Percentiles rank a stretch among this genome's conserved stretches.
Evolutionary conservation across 2,888 invertebrate genomes (phyloP).

Genomic region (Drosophila phalerata): DNA sequence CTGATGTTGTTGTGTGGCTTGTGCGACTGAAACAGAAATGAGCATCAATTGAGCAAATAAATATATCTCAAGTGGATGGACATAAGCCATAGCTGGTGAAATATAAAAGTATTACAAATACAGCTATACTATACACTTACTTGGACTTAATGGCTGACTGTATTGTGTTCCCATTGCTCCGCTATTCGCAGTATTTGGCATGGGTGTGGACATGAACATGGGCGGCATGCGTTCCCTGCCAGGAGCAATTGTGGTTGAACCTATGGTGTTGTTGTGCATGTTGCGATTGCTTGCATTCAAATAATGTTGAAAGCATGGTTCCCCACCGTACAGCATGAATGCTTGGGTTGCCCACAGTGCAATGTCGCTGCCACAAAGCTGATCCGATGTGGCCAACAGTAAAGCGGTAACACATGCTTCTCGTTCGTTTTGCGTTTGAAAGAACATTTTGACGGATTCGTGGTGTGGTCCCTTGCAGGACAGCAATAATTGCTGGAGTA

Average conservation of each 20-base stretch:
- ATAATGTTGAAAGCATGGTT: constrained; percentile 86
- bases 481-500: constrained; percentile 92
- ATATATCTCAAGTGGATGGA: constrained; percentile 4
- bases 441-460: constrained; percentile 93
- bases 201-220: constrained; percentile 85
- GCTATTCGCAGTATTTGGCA: constrained; percentile 58
- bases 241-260: constrained; percentile 16
- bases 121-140: constrained; percentile 73
- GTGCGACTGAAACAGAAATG: constrained; percentile 31
- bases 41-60: background rate
- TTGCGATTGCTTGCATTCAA: constrained; percentile 55
- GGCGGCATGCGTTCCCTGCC: constrained; percentile 68
- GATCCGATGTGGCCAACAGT: constrained; percentile 92
- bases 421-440: constrained; percentile 92
- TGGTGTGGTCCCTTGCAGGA: constrained; percentile 95
- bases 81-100: background rate
- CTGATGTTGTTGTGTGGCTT: constrained; percentile 36
- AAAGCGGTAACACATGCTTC: constrained; percentile 96
- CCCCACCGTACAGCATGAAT: constrained; percentile 96
- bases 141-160: constrained; percentile 85
- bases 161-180: constrained; percentile 76
- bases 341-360: constrained; percentile 96
- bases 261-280: constrained; percentile 47
- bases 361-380: constrained; percentile 88
- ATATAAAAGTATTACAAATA: too few relatives aligned